Evolutionary conservation across 2,113 vertebrate species (phyloP).

Genomic region (Gracilinanus agilis): DNA sequence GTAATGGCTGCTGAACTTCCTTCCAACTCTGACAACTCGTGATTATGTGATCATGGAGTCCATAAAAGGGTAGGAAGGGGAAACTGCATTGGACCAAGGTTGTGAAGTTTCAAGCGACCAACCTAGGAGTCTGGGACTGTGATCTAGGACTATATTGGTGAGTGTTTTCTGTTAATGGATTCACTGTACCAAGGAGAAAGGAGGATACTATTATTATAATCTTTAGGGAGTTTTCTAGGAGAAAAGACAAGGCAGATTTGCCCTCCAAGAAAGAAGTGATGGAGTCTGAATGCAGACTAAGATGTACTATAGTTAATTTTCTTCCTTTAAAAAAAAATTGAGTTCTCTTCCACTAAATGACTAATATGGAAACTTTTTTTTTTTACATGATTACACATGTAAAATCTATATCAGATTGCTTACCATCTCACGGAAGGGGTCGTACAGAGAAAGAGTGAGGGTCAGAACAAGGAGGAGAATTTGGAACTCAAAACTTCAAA

Average conservation of each 20-base stretch:
- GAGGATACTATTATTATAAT: background rate
- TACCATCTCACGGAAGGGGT: no score
- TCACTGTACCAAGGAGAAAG: background rate
- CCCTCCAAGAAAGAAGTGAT: no score
- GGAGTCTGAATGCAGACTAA: no score
- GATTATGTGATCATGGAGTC: background rate
- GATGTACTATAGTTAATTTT: no score
- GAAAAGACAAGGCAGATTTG: background rate
- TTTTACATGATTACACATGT: no score
- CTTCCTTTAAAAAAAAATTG: no score
- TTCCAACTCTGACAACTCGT: background rate
- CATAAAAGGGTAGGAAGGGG: background rate
- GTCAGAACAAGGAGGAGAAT: no score
- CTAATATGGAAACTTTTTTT: no score
- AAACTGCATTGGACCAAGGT: background rate
- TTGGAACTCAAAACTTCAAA: no score
- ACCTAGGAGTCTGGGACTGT: background rate
- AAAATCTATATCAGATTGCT: no score
- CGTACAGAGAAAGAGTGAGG: no score
- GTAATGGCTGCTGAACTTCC: background rate
- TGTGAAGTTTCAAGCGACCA: background rate
- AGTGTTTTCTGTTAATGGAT: background rate
- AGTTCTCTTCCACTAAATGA: no score
- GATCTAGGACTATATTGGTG: background rate
- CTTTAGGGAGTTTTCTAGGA: background rate